Conservation (phyloP, 2,888 invertebrate species). For the Phalera bucephala region DNA sequence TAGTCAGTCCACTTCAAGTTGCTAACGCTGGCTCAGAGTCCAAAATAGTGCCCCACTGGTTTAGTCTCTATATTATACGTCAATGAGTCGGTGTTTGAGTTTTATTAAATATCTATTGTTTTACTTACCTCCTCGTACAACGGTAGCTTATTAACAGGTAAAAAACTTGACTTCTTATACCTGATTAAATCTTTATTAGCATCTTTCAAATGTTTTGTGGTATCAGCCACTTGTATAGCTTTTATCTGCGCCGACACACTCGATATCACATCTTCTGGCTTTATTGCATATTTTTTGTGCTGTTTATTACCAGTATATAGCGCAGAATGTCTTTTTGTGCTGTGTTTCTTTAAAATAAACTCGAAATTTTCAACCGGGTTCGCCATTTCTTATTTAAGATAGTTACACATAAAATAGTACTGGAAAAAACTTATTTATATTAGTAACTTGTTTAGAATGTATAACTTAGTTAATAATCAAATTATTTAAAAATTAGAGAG, state of each 20-base stretch:
- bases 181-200: conserved; percentile 16
- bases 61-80: too few relatives aligned
- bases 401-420: too few relatives aligned
- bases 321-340: conserved; percentile 17
- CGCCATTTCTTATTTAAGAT: conserved; percentile 17
- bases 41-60: too few relatives aligned
- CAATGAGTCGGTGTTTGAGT: too few relatives aligned
- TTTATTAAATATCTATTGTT: too few relatives aligned
- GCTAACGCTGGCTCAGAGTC: too few relatives aligned
- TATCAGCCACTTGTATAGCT: conserved; percentile 58
- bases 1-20: too few relatives aligned
- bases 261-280: conserved; percentile 49
- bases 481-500: too few relatives aligned
- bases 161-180: conserved; percentile 37
- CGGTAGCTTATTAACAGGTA: conserved; percentile 46
- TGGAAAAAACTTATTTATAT: too few relatives aligned
- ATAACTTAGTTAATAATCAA: too few relatives aligned
- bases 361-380: conserved; percentile 38
- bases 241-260: conserved; percentile 55
- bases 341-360: conserved; percentile 34
- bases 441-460: too few relatives aligned
- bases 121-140: conserved; percentile 37
- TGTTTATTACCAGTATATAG: conserved; percentile 38
- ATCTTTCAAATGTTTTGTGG: conserved; percentile 17
- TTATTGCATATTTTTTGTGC: conserved; percentile 14